Evolutionary conservation across 2,888 invertebrate species (phyloP).

Genomic region (Acleris sparsana): DNA sequence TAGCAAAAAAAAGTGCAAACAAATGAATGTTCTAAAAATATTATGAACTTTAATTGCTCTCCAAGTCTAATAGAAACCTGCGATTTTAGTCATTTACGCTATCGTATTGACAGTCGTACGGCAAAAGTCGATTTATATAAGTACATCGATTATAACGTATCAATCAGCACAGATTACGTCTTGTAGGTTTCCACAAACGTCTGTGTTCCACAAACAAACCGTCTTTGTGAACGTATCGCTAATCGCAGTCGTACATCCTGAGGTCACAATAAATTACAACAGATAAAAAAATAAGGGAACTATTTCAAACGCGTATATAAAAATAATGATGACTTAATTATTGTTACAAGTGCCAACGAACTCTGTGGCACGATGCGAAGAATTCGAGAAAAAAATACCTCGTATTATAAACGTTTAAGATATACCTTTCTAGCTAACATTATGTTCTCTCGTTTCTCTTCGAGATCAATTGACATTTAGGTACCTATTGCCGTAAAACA

Average conservation of each 20-base stretch:
- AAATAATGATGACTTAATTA: slow-evolving; percentile 42
- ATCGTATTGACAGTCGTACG: no score
- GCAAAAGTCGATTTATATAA: no score
- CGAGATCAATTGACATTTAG: no score
- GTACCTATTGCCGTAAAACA: no score
- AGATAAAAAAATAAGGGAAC: slow-evolving; percentile 51
- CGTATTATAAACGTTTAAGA: no score
- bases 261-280: slow-evolving; percentile 39
- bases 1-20: no score
- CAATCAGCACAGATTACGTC: slow-evolving; percentile 12
- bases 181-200: slow-evolving; percentile 3
- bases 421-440: no score
- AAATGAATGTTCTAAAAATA: no score
- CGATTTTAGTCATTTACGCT: no score
- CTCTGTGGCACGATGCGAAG: slow-evolving; percentile 13
- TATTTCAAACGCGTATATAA: slow-evolving; percentile 44
- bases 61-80: no score
- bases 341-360: slow-evolving; percentile 23
- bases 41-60: no score
- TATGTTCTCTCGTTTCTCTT: no score
- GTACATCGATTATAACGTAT: not conserved
- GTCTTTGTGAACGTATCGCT: slow-evolving; percentile 50
- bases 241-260: slow-evolving; percentile 39
- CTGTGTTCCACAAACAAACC: slow-evolving; percentile 42
- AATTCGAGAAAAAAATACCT: slow-evolving; percentile 28